Percentiles rank a stretch among this genome's conserved stretches.
phyloP scores from a whole-genome alignment of 2,113 vertebrate genomes.

The Cervus canadensis region DNA sequence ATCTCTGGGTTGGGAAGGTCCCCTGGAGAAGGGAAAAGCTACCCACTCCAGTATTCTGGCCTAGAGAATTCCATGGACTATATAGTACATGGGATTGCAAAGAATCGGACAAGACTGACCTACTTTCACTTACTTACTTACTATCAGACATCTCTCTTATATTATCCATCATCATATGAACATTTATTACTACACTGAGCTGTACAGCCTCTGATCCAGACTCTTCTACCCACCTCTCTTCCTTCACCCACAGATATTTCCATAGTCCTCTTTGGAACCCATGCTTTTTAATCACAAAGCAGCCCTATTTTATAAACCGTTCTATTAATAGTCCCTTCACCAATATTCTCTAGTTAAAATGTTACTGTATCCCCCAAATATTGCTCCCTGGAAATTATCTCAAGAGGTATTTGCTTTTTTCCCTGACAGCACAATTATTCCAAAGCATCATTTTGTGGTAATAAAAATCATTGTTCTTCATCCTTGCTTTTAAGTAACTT shows the following conservation, averaged over 20 bases:
- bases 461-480: background rate
- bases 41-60: background rate
- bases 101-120: rapidly evolving
- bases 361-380: background rate
- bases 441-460: background rate
- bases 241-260: background rate
- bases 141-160: background rate
- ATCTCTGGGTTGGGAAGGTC: background rate
- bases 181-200: background rate
- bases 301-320: background rate
- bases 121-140: background rate
- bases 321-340: background rate
- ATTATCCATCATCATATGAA: background rate
- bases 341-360: background rate
- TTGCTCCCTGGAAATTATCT: background rate
- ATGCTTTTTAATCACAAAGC: background rate
- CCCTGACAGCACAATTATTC: background rate
- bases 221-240: background rate
- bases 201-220: background rate
- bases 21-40: background rate
- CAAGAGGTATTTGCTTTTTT: background rate
- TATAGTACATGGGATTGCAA: background rate
- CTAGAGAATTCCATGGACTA: background rate
- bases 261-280: background rate
- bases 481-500: background rate